Evolutionary conservation across 2,888 invertebrate genomes (phyloP).

Genomic region (Taphrorychus bicolor): DNA sequence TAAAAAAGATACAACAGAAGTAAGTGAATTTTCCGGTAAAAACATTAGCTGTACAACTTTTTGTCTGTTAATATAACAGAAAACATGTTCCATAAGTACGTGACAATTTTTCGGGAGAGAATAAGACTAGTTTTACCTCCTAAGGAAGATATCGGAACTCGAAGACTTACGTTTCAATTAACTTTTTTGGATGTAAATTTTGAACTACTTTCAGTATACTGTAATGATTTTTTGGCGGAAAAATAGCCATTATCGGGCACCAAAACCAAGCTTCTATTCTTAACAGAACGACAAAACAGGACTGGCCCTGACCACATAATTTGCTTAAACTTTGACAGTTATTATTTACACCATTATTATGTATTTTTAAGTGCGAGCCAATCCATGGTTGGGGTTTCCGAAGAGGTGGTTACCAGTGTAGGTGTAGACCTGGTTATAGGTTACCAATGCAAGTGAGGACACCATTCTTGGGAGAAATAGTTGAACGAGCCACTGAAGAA

Average conservation of each 20-base stretch:
- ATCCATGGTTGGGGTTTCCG: slow-evolving; percentile 95
- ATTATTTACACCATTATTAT: background rate
- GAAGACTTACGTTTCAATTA: too few species aligned
- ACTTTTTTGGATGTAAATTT: too few species aligned
- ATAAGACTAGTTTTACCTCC: too few species aligned
- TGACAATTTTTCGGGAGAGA: too few species aligned
- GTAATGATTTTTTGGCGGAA: too few species aligned
- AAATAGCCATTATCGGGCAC: too few species aligned
- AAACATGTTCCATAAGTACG: too few species aligned
- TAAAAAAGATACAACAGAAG: slow-evolving; percentile 89
- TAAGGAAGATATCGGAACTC: too few species aligned
- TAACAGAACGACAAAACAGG: background rate
- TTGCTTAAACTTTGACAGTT: too few species aligned
- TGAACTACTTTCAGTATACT: background rate
- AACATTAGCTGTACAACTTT: too few species aligned
- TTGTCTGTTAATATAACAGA: too few species aligned
- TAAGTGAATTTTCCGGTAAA: too few species aligned
- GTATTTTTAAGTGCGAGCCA: slow-evolving; percentile 88
- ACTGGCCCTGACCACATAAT: background rate
- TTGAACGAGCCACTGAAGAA: slow-evolving; percentile 91
- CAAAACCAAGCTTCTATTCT: background rate
- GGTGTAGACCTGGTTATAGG: slow-evolving; percentile 88
- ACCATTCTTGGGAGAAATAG: slow-evolving; percentile 91
- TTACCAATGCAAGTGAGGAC: slow-evolving; percentile 86
- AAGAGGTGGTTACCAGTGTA: slow-evolving; percentile 93